Evolutionary conservation across 2,797 vertebrate species (phyloP).

Genomic region (Babyrousa celebensis): DNA sequence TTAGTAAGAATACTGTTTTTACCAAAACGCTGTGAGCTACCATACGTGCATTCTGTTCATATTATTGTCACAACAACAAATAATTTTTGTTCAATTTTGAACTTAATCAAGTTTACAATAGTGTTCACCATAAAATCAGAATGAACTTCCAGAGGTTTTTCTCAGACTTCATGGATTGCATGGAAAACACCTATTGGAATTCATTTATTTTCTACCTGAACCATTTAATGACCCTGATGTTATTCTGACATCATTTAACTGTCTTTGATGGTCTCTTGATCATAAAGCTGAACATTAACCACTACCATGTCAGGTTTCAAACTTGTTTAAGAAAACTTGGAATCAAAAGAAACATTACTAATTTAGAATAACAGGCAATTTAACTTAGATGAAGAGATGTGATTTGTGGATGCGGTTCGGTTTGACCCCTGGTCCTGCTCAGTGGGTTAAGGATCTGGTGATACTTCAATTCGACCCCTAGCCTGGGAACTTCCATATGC

Average conservation of each 20-base stretch:
- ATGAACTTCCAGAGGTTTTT: slow-evolving; percentile 58
- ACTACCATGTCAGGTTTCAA: slow-evolving; percentile 62
- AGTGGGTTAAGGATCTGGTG: no score
- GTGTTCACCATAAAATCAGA: slow-evolving; percentile 55
- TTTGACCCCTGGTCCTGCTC: no score
- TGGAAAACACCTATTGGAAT: neutral
- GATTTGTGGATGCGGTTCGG: neutral
- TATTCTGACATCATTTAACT: slow-evolving; percentile 59
- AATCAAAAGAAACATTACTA: slow-evolving; percentile 60
- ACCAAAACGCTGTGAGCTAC: slow-evolving; percentile 26
- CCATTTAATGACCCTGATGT: slow-evolving; percentile 46
- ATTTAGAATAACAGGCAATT: slow-evolving; percentile 64
- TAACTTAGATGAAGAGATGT: slow-evolving; percentile 32
- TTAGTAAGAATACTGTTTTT: slow-evolving; percentile 67
- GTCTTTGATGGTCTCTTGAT: slow-evolving; percentile 34
- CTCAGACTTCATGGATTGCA: slow-evolving; percentile 35
- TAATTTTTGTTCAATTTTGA: slow-evolving; percentile 72
- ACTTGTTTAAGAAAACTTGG: slow-evolving; percentile 20
- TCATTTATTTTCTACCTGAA: slow-evolving; percentile 58
- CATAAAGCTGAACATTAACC: slow-evolving; percentile 29
- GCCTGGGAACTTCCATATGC: no score
- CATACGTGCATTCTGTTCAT: slow-evolving; percentile 38
- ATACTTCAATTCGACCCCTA: no score
- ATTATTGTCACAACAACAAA: slow-evolving; percentile 39
- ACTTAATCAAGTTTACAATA: slow-evolving; percentile 75